Base-by-base conservation (phyloP, 1,140 invertebrate species). In the Acromyrmex echinatior region DNA sequence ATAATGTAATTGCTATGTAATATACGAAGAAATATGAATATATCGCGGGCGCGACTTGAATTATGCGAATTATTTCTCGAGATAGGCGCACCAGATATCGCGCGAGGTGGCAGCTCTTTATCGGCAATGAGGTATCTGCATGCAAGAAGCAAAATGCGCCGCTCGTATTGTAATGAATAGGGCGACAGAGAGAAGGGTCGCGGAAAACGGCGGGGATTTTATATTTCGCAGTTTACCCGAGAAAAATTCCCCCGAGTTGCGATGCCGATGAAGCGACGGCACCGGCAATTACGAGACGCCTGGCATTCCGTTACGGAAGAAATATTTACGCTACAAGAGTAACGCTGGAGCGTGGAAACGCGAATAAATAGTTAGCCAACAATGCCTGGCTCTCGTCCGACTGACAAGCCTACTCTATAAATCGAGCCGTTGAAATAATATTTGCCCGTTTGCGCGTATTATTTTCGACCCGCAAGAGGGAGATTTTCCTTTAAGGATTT, bases 321-420 rank as follows among this genome's bases (percentile, higher is more conserved):
- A 86, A 82, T 81, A 81, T 86, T 86, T 82, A 86, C 66, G 66
- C 56, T 63, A 49, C 21, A 12, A 21, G 39, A 45, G 77, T 68
- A 76, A 78, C 51, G 53, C 16, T n/a, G 82, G 7, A 49, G 74
- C 51, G 21, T 18, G 76, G 65, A 71, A 87, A 60, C 77, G 78
- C n/a, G 66, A 82, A 86, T 84, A 76, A 84, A 84, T 86, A 82
- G 86, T 86, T 86, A 5, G 6, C 77, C 78, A 88, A 91, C 90
- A 92, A 93, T 96, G 81, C 96, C 93, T 92, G 94, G 90, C 58
- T 94, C 90, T 91, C 65, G 87, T 91, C 90, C 53, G 85, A 86
- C 76, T 91, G 90, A 91, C 90, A 88, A 90, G 89, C 60, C 84
- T 86, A 91, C 90, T 91, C 89, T 91, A 91, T 91, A 91, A 91